A percentile compares a stretch with the other conserved stretches of the same genome.
Evolutionary conservation across 2,888 invertebrate species (phyloP).

Genomic region (Pheosia tremula): DNA sequence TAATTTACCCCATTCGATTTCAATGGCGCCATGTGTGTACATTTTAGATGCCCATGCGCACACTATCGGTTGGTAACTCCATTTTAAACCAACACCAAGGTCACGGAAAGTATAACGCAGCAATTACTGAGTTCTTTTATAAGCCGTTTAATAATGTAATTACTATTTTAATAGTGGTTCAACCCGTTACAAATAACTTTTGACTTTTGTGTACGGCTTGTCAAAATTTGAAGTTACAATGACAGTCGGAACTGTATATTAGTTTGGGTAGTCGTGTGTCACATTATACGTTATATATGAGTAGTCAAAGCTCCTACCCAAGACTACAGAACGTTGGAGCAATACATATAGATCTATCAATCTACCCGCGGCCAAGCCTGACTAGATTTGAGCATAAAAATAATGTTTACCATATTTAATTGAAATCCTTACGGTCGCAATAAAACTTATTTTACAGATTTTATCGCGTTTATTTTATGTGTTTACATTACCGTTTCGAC

Average conservation of each 20-base stretch:
- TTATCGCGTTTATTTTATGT: too few species aligned
- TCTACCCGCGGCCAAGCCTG: too few species aligned
- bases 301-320: too few species aligned
- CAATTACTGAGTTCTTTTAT: conserved; percentile 29
- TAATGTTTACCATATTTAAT: too few species aligned
- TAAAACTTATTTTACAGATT: too few species aligned
- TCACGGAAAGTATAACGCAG: conserved; percentile 46
- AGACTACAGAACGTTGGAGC: too few species aligned
- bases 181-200: conserved; percentile 12
- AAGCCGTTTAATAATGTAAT: conserved; percentile 23
- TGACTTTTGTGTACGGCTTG: conserved; percentile 3
- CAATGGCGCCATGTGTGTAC: background rate
- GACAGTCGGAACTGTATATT: conserved; percentile 19
- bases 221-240: conserved; percentile 14
- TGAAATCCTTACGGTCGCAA: too few species aligned
- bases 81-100: conserved; percentile 50
- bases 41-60: conserved; percentile 41
- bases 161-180: conserved; percentile 18
- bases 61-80: conserved; percentile 30
- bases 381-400: too few species aligned
- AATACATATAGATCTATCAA: too few species aligned
- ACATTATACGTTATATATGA: background rate
- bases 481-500: too few species aligned
- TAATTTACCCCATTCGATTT: too few species aligned
- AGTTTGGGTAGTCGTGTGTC: conserved; percentile 10